Percentiles rank a stretch among this genome's conserved stretches.
These are phyloP conservation scores for Meiosimyza decipiens DNA, from an alignment of 2,888 invertebrate species.

Conservation along the genomic window DNA sequence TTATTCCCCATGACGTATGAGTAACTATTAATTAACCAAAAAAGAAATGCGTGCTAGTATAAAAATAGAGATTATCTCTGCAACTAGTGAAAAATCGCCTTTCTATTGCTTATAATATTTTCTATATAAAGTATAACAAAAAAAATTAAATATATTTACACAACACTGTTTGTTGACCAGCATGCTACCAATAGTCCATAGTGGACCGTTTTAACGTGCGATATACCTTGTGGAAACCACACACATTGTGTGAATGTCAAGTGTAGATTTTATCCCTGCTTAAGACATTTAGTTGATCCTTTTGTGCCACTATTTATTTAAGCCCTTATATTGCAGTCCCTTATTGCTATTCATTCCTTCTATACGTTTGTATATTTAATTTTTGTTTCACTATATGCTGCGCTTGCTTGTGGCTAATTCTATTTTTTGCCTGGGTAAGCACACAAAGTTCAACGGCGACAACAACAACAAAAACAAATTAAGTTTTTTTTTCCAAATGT, in stretches of 20 bases:
- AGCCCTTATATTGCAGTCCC: not conserved
- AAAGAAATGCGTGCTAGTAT: too few relatives aligned
- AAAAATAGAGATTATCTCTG: too few relatives aligned
- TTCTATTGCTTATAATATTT: too few relatives aligned
- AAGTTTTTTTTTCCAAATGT: constrained; percentile 9
- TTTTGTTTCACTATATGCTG: not conserved
- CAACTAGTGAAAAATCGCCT: too few relatives aligned
- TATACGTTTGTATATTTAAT: not conserved
- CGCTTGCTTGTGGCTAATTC: constrained; percentile 14
- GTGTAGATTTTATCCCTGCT: not conserved
- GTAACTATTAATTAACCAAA: too few relatives aligned
- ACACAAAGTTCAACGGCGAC: constrained; percentile 8
- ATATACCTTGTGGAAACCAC: not conserved
- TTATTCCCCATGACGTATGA: too few relatives aligned
- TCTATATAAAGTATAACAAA: too few relatives aligned
- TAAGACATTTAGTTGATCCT: constrained; percentile 14
- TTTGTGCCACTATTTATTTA: constrained; percentile 20
- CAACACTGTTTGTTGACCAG: too few relatives aligned
- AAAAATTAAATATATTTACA: too few relatives aligned
- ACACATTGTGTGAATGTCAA: not conserved
- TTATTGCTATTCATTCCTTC: constrained; percentile 2
- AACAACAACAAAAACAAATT: not conserved
- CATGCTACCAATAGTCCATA: too few relatives aligned
- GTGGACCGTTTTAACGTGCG: too few relatives aligned
- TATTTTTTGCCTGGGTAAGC: constrained; percentile 29